phyloP scores from a whole-genome alignment of 2,113 vertebrate species.

The Gallinago jamesoni region DNA sequence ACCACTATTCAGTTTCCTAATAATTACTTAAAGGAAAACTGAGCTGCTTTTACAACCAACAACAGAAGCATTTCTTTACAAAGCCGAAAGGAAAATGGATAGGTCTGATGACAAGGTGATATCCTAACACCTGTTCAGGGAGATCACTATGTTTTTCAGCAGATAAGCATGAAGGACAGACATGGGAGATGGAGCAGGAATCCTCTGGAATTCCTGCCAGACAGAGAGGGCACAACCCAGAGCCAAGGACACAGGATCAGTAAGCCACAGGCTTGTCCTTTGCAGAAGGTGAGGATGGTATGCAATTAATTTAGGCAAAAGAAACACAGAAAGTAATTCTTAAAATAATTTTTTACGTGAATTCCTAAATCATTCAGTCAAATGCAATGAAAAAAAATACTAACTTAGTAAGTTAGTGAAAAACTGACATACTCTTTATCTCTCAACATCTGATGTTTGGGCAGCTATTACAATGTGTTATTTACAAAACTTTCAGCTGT shows the following conservation, averaged over 20 bases:
- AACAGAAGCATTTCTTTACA: background rate
- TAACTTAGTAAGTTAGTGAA: background rate
- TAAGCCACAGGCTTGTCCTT: background rate
- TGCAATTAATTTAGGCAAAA: background rate
- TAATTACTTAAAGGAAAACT: background rate
- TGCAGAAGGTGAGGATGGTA: background rate
- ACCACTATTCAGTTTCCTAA: background rate
- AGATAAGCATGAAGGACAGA: background rate
- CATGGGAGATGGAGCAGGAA: background rate
- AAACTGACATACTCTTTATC: background rate
- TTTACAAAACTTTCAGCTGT: background rate
- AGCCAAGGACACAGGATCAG: background rate
- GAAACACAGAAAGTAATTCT: background rate
- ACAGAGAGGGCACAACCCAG: background rate
- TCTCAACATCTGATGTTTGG: background rate
- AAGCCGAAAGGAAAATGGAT: background rate
- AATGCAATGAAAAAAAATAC: background rate
- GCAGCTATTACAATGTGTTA: background rate
- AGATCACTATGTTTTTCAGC: background rate
- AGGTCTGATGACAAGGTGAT: background rate
- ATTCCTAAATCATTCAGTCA: background rate
- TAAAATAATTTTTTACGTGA: background rate
- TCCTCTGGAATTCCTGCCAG: background rate
- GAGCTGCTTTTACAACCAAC: background rate
- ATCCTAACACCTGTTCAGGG: background rate